Evolutionary conservation across 2,888 invertebrate genomes (phyloP).

Genomic region (Meganola albula): DNA sequence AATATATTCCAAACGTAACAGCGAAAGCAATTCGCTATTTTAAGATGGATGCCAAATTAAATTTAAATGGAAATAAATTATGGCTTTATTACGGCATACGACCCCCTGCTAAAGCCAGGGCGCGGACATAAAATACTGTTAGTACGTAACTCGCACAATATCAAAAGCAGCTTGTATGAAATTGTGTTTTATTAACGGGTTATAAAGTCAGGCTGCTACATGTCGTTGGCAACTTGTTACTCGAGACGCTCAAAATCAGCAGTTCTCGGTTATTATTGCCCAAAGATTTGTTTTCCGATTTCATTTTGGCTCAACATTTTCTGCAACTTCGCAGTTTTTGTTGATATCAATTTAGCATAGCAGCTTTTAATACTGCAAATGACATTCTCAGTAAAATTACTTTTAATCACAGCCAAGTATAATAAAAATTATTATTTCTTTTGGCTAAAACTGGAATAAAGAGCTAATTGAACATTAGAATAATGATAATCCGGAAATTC

Average conservation of each 20-base stretch:
- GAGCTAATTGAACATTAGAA: neutral
- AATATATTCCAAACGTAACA: too few species aligned
- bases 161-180: slow-evolving; percentile 60
- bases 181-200: slow-evolving; percentile 75
- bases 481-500: neutral
- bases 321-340: slow-evolving; percentile 42
- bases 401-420: too few species aligned
- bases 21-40: slow-evolving; percentile 51
- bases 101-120: slow-evolving; percentile 63
- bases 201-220: slow-evolving; percentile 67
- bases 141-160: slow-evolving; percentile 52
- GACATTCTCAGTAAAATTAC: too few species aligned
- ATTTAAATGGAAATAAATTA: slow-evolving; percentile 75
- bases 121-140: slow-evolving; percentile 68
- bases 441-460: neutral
- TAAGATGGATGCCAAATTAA: slow-evolving; percentile 72
- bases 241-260: slow-evolving; percentile 51
- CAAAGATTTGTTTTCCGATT: slow-evolving; percentile 62
- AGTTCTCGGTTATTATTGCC: slow-evolving; percentile 55
- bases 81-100: slow-evolving; percentile 70
- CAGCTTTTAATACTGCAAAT: too few species aligned
- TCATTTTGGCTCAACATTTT: slow-evolving; percentile 39
- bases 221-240: slow-evolving; percentile 69
- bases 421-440: neutral
- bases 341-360: too few species aligned